phyloP scores from a whole-genome alignment of 2,888 invertebrate genomes.

The Amiota mariae region DNA sequence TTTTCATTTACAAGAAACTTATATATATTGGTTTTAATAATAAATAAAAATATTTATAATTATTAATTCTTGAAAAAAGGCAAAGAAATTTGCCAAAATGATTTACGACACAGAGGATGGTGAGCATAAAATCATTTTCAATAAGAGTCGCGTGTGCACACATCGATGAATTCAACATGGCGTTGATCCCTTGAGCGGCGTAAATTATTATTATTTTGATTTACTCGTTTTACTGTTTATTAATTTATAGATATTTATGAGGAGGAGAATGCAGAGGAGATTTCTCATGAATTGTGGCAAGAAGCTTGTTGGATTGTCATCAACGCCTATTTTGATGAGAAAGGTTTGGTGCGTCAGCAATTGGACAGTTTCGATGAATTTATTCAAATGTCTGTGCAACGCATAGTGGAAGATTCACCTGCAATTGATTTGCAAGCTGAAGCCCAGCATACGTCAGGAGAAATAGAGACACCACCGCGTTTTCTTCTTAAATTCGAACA shows the following conservation, averaged over 20 bases:
- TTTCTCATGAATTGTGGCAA: constrained; percentile 98
- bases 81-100: constrained; percentile 50
- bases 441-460: constrained; percentile 95
- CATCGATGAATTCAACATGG: constrained; percentile 53
- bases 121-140: constrained; percentile 44
- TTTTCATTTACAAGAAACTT: neutral
- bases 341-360: constrained; percentile 98
- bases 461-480: constrained; percentile 91
- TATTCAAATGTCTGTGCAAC: constrained; percentile 98
- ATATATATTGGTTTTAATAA: neutral
- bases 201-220: neutral
- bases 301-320: constrained; percentile 99
- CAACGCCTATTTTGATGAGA: constrained; percentile 99
- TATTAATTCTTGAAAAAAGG: constrained; percentile 34
- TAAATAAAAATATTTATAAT: constrained; percentile 2
- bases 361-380: constrained; percentile 99
- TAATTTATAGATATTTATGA: constrained; percentile 76
- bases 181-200: constrained; percentile 33
- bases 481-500: constrained; percentile 98
- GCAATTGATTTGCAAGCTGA: constrained; percentile 98
- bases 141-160: constrained; percentile 29
- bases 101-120: constrained; percentile 73
- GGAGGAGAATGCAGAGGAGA: constrained; percentile 94
- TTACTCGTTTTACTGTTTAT: neutral
- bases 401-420: constrained; percentile 99